Evolutionary conservation across 1,140 invertebrate genomes (phyloP).

Genomic region (Parasteatoda tepidariorum): DNA sequence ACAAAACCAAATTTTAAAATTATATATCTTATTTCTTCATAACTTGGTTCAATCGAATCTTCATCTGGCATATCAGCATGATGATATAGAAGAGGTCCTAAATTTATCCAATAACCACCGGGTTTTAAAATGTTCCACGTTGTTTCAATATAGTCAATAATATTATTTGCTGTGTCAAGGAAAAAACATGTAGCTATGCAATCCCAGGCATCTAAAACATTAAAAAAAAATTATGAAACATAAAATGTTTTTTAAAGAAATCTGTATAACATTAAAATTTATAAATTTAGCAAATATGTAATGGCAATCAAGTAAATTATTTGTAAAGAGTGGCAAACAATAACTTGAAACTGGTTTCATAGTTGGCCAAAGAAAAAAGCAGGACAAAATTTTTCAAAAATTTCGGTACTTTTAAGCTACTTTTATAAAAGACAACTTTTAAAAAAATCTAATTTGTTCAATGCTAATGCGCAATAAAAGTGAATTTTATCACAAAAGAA

Average conservation of each 20-base stretch:
- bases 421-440: no score
- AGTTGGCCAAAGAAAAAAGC: no score
- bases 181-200: slow-evolving; percentile 98
- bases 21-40: slow-evolving; percentile 84
- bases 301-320: no score
- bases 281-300: no score
- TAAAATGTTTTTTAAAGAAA: slow-evolving; percentile 18
- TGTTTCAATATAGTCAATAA: slow-evolving; percentile 93
- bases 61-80: slow-evolving; percentile 90
- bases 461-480: no score
- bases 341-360: no score
- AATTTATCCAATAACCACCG: slow-evolving; percentile 79
- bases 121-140: slow-evolving; percentile 93
- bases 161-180: slow-evolving; percentile 97
- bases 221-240: background rate
- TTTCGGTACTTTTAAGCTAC: no score
- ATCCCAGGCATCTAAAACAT: slow-evolving; percentile 79
- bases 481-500: no score
- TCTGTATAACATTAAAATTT: no score
- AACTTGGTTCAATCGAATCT: slow-evolving; percentile 93
- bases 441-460: no score
- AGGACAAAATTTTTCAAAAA: no score
- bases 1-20: slow-evolving; percentile 88
- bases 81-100: slow-evolving; percentile 95
- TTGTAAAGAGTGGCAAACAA: no score